Base-by-base conservation (phyloP, 2,113 vertebrate genomes). In the Ellobius talpinus region DNA sequence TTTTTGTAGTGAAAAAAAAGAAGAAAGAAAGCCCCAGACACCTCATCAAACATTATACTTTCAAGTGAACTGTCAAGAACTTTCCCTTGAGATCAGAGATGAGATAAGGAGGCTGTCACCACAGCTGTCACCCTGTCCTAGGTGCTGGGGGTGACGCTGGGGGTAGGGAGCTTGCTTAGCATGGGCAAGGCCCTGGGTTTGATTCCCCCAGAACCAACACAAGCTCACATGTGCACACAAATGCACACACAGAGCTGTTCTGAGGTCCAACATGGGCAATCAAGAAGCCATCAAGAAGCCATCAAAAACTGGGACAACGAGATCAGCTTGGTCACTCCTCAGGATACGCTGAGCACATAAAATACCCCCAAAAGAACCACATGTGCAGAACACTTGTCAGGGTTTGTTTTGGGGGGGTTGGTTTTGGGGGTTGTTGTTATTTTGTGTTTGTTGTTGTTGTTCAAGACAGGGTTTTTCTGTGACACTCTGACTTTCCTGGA, bases 1-100 rank as follows among this genome's bases (percentile, higher is more conserved):
- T 90, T 74, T 55, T 58, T 85, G 63, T 63, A 42, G 63, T 84
- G 23, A 84, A 84, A 84, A 26, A 42, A 63, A 58, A 3, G 24
- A 82, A 66, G 29, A 86, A 47, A 13, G 16, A 45, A 7, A 63
- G 24, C 68, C 77, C 47, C 63, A 74, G 63, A 47, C 3, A 24
- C 36, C 91, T 52, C 13, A 76, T 39, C 63, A 92, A 89, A 91
- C 78, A 33, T 55, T 47, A 87, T 13, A 85, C 33, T 88, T 90
- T 73, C 66, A 68, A 61, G 33, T 74, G 11, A 91, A 81, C 61
- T 70, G 39, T 70, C 39, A 55, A 85, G 85, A 92, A 90, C 45
- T 89, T 89, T 96, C 85, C 84, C 73, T 88, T 92, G 76, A 86
- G 55, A 84, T 74, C 16, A 29, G 19, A 55, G n/a, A 13, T 16